Percentiles rank a stretch among this genome's conserved stretches.
These are phyloP conservation scores for Papilio elwesi DNA, from an alignment of 2,888 invertebrate species.

Conservation along the genomic window DNA sequence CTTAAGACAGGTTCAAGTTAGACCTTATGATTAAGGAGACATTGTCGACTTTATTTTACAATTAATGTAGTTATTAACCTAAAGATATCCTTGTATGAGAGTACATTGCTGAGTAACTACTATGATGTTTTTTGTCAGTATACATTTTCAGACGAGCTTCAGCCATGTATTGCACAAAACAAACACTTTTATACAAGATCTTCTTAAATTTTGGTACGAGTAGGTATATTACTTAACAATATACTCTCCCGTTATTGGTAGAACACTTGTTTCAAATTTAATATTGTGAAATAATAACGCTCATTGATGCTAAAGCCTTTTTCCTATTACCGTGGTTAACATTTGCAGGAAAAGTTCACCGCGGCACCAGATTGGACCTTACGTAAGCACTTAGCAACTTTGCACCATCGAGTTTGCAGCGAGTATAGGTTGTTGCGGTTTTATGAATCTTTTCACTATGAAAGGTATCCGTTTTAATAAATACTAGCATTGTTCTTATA, in stretches of 20 bases:
- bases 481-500: not conserved
- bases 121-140: too few relatives aligned
- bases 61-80: too few relatives aligned
- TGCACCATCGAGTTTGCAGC: slow-evolving; percentile 31
- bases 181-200: too few relatives aligned
- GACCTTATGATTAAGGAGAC: too few relatives aligned
- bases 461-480: slow-evolving; percentile 1
- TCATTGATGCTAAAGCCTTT: slow-evolving; percentile 28
- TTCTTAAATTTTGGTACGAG: not conserved
- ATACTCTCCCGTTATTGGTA: not conserved
- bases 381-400: slow-evolving; percentile 40
- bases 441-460: slow-evolving; percentile 30
- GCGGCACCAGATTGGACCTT: slow-evolving; percentile 37
- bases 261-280: slow-evolving; percentile 32
- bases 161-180: too few relatives aligned
- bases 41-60: too few relatives aligned
- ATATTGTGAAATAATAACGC: slow-evolving; percentile 24
- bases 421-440: slow-evolving; percentile 29
- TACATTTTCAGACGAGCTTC: too few relatives aligned
- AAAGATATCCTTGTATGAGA: too few relatives aligned
- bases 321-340: slow-evolving; percentile 36
- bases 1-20: too few relatives aligned
- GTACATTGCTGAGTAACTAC: too few relatives aligned
- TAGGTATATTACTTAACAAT: not conserved
- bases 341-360: slow-evolving; percentile 38